Evolutionary conservation across 2,888 invertebrate species (phyloP).

Genomic region (Quadriops clusia): DNA sequence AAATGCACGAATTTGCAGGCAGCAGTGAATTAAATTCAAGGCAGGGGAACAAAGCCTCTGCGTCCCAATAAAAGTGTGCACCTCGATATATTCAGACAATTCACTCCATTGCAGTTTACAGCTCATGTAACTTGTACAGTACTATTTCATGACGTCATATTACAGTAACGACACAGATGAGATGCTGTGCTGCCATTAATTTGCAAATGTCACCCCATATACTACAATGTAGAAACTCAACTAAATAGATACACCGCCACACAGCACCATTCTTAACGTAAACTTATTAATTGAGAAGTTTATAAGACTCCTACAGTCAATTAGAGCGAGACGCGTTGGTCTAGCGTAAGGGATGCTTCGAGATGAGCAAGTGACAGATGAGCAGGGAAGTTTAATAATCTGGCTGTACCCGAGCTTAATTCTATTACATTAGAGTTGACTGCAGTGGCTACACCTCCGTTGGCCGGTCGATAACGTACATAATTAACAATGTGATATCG

Average conservation of each 20-base stretch:
- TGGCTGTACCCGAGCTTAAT: constrained; percentile 31
- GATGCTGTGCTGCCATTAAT: constrained; percentile 18
- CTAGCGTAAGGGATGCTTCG: not conserved
- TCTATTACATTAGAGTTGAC: constrained; percentile 32
- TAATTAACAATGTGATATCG: constrained; percentile 37
- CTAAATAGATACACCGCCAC: no score
- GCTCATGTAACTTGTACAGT: constrained; percentile 9
- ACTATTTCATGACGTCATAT: constrained; percentile 16
- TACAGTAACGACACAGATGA: constrained; percentile 16
- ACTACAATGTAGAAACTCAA: constrained; percentile 14
- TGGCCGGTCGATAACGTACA: constrained; percentile 34
- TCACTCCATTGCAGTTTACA: no score
- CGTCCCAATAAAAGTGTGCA: no score
- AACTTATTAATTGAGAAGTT: constrained; percentile 2
- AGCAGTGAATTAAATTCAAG: no score
- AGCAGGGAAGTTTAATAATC: constrained; percentile 29
- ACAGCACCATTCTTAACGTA: no score
- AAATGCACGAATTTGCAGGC: no score
- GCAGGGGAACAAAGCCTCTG: no score
- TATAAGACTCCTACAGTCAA: constrained; percentile 1
- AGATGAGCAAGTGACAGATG: not conserved
- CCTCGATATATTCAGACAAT: no score
- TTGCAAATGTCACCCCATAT: constrained; percentile 19
- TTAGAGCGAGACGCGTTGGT: not conserved
- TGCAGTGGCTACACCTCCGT: constrained; percentile 31